These are phyloP conservation scores for Apamea sordens DNA, from an alignment of 2,888 invertebrate species.

Conservation along the genomic window DNA sequence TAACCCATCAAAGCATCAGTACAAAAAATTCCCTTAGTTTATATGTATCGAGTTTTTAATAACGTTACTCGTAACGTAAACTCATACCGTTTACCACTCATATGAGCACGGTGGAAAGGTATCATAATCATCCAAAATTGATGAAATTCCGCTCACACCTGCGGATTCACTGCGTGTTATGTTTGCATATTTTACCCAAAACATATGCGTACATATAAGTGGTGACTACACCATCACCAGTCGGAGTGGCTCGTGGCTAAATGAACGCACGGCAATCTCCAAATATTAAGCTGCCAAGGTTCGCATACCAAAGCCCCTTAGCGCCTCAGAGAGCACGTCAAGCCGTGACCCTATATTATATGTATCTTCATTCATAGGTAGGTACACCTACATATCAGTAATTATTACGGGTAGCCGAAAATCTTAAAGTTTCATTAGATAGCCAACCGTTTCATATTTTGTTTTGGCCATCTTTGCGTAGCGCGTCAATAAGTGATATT, in stretches of 20 bases:
- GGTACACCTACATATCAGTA: background rate
- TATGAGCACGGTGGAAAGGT: slow-evolving; percentile 40
- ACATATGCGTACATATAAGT: slow-evolving; percentile 34
- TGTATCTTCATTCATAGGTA: background rate
- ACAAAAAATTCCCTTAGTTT: background rate
- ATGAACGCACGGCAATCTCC: background rate
- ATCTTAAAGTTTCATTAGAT: background rate
- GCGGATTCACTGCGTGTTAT: slow-evolving; percentile 59
- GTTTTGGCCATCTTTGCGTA: background rate
- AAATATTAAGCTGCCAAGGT: background rate
- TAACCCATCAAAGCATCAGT: background rate
- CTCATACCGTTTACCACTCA: slow-evolving; percentile 15
- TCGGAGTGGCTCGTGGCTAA: slow-evolving; percentile 18
- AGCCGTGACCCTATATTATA: background rate
- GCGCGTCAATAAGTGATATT: no score
- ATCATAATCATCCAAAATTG: slow-evolving; percentile 61
- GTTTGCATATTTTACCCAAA: slow-evolving; percentile 64
- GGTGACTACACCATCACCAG: slow-evolving; percentile 21
- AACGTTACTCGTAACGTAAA: slow-evolving; percentile 27
- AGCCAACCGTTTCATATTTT: background rate
- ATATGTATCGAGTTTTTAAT: background rate
- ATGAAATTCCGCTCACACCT: slow-evolving; percentile 67
- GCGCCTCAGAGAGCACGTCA: background rate
- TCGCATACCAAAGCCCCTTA: background rate
- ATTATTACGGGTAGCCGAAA: background rate